Percentiles rank a stretch among this genome's conserved stretches.
Evolutionary conservation across 1,140 invertebrate species (phyloP).

Genomic region (Ips nitidus): DNA sequence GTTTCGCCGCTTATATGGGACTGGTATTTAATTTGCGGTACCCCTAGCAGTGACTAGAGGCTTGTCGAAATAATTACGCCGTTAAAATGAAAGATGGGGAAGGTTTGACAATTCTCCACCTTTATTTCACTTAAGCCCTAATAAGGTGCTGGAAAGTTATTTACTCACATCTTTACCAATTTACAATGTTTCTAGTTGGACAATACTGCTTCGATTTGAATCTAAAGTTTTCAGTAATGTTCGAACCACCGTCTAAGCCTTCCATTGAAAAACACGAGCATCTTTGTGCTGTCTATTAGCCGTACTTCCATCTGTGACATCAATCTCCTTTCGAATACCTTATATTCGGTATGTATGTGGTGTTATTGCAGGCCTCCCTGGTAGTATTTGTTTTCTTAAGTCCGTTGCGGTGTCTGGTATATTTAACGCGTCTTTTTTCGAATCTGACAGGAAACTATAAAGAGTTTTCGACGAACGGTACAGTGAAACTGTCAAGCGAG

Average conservation of each 20-base stretch:
- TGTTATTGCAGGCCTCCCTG: conserved; percentile 27
- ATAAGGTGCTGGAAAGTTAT: too few relatives aligned
- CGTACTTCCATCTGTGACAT: conserved; percentile 9
- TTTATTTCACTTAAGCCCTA: too few relatives aligned
- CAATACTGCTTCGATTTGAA: too few relatives aligned
- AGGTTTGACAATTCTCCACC: too few relatives aligned
- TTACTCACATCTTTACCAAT: too few relatives aligned
- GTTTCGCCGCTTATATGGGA: conserved; percentile 12
- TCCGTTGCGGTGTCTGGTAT: conserved; percentile 21
- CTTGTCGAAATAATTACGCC: conserved; percentile 1
- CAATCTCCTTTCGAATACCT: background rate
- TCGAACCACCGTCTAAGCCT: too few relatives aligned
- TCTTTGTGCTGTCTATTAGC: background rate
- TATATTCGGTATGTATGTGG: conserved; percentile 12
- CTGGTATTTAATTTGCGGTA: conserved; percentile 14
- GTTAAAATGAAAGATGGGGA: too few relatives aligned
- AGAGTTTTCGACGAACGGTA: conserved; percentile 22
- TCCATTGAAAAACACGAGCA: background rate
- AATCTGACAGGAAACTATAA: conserved; percentile 23
- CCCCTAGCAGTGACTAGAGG: conserved; percentile 5
- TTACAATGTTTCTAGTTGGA: too few relatives aligned
- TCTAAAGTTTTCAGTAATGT: too few relatives aligned
- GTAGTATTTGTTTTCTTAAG: conserved; percentile 25
- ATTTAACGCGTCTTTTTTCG: conserved; percentile 22
- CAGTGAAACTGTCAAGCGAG: conserved; percentile 20